phyloP scores from a whole-genome alignment of 2,797 vertebrate genomes.

The Cheirogaleus major region DNA sequence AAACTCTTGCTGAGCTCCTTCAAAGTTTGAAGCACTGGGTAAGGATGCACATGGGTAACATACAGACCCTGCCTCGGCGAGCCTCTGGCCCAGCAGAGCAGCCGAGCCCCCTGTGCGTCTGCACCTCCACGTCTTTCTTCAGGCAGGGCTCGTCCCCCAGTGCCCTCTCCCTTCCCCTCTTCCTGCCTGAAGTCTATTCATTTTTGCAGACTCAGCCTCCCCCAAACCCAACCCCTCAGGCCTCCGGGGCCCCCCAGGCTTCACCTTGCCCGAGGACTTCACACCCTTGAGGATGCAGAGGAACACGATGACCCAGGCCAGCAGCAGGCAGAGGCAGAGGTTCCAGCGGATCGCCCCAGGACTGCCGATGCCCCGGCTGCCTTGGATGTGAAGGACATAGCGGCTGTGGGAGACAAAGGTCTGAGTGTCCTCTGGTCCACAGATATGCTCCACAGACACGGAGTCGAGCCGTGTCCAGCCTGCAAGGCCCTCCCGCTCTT shows the following conservation, averaged over 20 bases:
- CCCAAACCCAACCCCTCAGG: neutral
- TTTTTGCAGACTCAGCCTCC: neutral
- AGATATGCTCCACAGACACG: accelerated
- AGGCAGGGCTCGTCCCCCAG: neutral
- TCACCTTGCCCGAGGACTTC: conserved; percentile 90
- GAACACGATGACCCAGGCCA: conserved; percentile 89
- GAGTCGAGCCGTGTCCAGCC: neutral
- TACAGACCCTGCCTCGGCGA: neutral
- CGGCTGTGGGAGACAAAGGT: conserved; percentile 81
- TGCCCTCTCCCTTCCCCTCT: neutral
- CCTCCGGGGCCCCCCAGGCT: neutral
- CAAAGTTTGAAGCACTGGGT: neutral
- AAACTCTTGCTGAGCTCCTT: neutral
- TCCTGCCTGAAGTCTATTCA: neutral
- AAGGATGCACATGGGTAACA: neutral
- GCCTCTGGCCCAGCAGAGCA: neutral
- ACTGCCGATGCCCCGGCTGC: conserved; percentile 87
- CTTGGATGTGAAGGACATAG: conserved; percentile 89
- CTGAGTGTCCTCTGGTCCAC: neutral
- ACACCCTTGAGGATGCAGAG: conserved; percentile 90
- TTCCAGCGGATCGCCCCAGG: conserved; percentile 89
- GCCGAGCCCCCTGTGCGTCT: neutral
- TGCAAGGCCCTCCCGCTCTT: accelerated
- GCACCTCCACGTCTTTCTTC: neutral
- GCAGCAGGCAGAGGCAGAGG: conserved; percentile 88